Evolutionary conservation across 2,113 vertebrate genomes (phyloP), one percentile per base, ranked within the genome.

Genomic region (Sclerurus mexicanus): DNA sequence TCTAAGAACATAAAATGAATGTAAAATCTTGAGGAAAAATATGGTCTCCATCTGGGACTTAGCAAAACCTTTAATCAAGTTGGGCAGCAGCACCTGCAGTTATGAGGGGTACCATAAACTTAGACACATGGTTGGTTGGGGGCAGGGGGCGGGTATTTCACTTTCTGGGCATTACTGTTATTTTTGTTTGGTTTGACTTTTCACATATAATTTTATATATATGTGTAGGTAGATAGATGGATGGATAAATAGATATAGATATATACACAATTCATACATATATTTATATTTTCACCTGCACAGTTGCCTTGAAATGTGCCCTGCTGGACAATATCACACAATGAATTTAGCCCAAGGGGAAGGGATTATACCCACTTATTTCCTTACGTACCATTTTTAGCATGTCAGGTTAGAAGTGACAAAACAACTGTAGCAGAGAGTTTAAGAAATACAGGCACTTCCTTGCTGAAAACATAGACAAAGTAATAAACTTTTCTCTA

Each of bases 191-290:
- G 7, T 37, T 90, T 84, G 49, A 5, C 6, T 88, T 83, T 76
- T 80, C 12, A 6, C 2, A 7, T 21, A 3, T 6, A 4, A n/a
- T n/a, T 55, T n/a, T 50, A 7, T 40, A 2, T 19, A 12, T 12
- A 19, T 42, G 40, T 19, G 40, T 42, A 42, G 40, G 14, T 42
- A 42, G 40, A 12, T 1, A 44, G 47, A 23, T 47, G 19, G 5
- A 35, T 30, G 17, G 4, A 31, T 39, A 19, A 17, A 46, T 46
- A 47, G 46, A 47, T 24, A 13, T 12, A 35, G 3, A 13, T 1
- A 49, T 6, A 21, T 1, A 4, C 8, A n/a, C 4, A 55, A 47
- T 62, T 44, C 8, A 24, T 21, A 37, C 3, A 13, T 15, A 60
- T 66, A 23, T 74, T 49, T 59, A 2, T 31, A 12, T 23, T 66